These are phyloP conservation scores for Bradypus variegatus DNA, from an alignment of 2,797 vertebrate species.

Conservation along the genomic window DNA sequence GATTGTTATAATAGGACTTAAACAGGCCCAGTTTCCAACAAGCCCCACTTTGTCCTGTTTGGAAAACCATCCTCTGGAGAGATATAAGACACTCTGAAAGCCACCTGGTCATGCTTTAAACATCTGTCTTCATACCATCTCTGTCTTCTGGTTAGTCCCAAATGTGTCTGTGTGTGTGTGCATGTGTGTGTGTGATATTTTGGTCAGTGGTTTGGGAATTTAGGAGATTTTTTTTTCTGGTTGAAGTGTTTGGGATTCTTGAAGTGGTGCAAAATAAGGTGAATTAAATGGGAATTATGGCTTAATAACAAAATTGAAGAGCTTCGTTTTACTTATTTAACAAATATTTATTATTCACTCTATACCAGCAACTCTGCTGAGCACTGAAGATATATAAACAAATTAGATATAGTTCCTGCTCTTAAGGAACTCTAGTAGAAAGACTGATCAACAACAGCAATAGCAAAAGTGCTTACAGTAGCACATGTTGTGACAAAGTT, in stretches of 20 bases:
- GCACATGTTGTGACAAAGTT: neutral
- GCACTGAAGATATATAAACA: neutral
- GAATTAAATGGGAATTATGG: neutral
- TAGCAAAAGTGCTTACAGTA: neutral
- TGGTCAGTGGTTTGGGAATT: neutral
- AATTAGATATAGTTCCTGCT: neutral
- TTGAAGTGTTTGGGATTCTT: neutral
- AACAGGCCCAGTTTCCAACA: neutral
- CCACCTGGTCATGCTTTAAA: neutral
- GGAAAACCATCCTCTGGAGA: neutral
- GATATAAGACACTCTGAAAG: neutral
- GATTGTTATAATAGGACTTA: neutral
- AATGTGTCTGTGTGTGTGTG: neutral
- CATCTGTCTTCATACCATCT: neutral
- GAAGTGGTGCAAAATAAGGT: slow-evolving; percentile 12
- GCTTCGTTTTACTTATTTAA: neutral
- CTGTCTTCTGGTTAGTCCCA: neutral
- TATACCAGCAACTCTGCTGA: neutral
- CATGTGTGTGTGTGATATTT: neutral
- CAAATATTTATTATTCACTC: neutral
- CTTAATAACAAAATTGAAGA: neutral
- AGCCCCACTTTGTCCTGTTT: neutral
- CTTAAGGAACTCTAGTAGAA: neutral
- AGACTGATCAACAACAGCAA: neutral
- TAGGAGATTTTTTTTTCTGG: neutral